These are phyloP conservation scores for Lagocephalus sceleratus DNA, from an alignment of 2,797 vertebrate genomes.

Conservation along the genomic window DNA sequence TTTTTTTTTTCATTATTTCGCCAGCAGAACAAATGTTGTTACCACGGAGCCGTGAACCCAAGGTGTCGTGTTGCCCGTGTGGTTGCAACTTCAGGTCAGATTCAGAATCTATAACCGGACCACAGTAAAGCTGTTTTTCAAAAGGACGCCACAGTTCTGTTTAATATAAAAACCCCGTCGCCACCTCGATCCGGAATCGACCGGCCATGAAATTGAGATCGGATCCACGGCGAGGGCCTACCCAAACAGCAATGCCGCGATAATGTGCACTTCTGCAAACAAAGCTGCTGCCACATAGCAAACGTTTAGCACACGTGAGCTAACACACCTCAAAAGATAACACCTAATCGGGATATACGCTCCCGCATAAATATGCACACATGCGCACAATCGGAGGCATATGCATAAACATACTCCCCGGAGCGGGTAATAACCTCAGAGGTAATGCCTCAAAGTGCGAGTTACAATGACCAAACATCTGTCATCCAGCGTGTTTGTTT, in stretches of 20 bases:
- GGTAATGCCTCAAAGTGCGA: slow-evolving; percentile 12
- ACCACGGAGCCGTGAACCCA: slow-evolving; percentile 25
- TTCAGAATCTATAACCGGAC: slow-evolving; percentile 18
- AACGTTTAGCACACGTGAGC: slow-evolving; percentile 47
- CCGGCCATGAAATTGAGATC: slow-evolving; percentile 77
- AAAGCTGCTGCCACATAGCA: slow-evolving; percentile 28
- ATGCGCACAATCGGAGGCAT: slow-evolving; percentile 10
- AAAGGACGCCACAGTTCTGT: slow-evolving; percentile 49
- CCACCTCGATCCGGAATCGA: slow-evolving; percentile 43
- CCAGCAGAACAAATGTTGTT: slow-evolving; percentile 34
- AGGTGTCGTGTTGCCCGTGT: slow-evolving; percentile 34
- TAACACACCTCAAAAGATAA: slow-evolving; percentile 46
- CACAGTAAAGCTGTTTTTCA: slow-evolving; percentile 35
- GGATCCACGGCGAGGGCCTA: slow-evolving; percentile 50
- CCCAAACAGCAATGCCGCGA: slow-evolving; percentile 48
- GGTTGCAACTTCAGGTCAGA: slow-evolving; percentile 24
- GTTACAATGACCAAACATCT: slow-evolving; percentile 31
- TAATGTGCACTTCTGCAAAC: slow-evolving; percentile 34
- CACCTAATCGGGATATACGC: slow-evolving; percentile 36
- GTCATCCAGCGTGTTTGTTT: slow-evolving; percentile 14
- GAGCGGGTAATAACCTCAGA: slow-evolving; percentile 26
- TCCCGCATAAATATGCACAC: slow-evolving; percentile 41
- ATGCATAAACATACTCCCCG: slow-evolving; percentile 42
- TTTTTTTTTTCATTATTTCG: slow-evolving; percentile 9
- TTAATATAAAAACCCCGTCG: slow-evolving; percentile 61